These are phyloP conservation scores for Eristalis pertinax DNA, from an alignment of 2,888 invertebrate species.

Conservation along the genomic window DNA sequence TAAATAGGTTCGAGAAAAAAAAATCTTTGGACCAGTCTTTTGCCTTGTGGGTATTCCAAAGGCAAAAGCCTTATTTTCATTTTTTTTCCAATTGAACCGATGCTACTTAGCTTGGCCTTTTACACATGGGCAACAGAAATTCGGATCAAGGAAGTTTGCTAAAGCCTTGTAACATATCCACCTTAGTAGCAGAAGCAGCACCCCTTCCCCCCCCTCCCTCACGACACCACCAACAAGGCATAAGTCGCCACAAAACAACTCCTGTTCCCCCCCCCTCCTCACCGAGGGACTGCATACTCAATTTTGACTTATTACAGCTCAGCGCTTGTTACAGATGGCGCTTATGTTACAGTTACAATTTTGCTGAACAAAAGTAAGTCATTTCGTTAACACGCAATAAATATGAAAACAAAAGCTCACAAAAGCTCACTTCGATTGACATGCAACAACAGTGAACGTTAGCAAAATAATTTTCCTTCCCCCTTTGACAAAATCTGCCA, in stretches of 20 bases:
- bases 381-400: neutral
- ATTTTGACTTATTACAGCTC: no score
- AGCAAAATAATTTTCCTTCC: neutral
- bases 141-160: neutral
- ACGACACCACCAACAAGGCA: no score
- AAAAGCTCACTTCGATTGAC: neutral
- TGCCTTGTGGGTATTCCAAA: neutral
- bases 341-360: neutral
- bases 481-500: neutral
- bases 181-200: no score
- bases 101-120: no score
- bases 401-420: neutral
- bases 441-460: neutral
- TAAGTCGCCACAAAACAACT: no score
- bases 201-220: no score
- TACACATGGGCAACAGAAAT: no score
- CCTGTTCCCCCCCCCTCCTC: no score
- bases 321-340: neutral
- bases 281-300: no score
- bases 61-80: no score
- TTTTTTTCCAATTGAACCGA: no score
- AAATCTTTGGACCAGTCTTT: neutral
- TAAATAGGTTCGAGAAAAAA: neutral
- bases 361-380: neutral
- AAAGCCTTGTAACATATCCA: no score